These are phyloP conservation scores for Caenorhabditis sinica DNA, from an alignment of 2,888 invertebrate genomes.

Conservation along the genomic window DNA sequence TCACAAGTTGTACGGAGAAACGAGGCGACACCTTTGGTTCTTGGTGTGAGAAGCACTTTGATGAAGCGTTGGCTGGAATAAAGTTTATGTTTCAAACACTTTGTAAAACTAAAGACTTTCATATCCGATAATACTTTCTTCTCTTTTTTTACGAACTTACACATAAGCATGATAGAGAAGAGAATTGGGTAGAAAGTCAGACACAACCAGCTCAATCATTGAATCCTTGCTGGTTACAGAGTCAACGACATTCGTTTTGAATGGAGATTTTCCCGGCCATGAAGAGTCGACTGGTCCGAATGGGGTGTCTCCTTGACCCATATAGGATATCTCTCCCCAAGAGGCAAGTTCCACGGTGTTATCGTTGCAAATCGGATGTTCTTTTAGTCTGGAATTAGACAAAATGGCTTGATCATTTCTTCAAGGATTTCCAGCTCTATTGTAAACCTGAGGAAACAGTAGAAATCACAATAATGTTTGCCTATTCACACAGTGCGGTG, in stretches of 20 bases:
- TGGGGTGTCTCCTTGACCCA: constrained; percentile 70
- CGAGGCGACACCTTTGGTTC: constrained; percentile 70
- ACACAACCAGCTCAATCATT: constrained; percentile 80
- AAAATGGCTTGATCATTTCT: neutral
- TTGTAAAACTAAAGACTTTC: neutral
- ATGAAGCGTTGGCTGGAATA: constrained; percentile 72
- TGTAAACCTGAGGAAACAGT: too few species aligned
- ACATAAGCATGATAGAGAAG: constrained; percentile 82
- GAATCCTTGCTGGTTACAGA: constrained; percentile 60
- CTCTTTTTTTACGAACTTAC: too few species aligned
- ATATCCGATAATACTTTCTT: too few species aligned
- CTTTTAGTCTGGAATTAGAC: constrained; percentile 68
- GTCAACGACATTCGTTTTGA: constrained; percentile 53
- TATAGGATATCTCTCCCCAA: constrained; percentile 73
- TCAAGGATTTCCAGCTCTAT: neutral
- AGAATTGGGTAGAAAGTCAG: constrained; percentile 81
- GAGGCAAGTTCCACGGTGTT: constrained; percentile 75
- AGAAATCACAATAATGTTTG: too few species aligned
- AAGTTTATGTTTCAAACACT: neutral
- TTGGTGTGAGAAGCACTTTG: constrained; percentile 67
- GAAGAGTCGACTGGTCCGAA: constrained; percentile 69
- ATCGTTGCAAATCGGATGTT: constrained; percentile 71
- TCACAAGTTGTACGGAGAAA: constrained; percentile 75
- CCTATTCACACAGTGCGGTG: too few species aligned
- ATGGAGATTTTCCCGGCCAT: constrained; percentile 66